These are phyloP conservation scores for Remorina albescens DNA, from an alignment of 2,797 vertebrate species.

Conservation along the genomic window DNA sequence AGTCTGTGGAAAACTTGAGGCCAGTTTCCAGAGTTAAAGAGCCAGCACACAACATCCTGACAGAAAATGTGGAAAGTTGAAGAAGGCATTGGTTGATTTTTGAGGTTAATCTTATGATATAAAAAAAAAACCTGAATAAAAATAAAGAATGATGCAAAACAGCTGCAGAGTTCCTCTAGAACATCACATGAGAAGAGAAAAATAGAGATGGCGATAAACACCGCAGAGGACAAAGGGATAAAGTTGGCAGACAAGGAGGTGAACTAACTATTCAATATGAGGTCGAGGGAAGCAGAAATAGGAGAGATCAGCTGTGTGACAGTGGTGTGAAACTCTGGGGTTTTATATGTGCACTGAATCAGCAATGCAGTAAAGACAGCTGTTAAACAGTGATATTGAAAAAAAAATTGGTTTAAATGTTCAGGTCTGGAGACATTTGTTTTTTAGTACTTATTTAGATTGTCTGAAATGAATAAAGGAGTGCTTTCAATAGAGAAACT, in stretches of 20 bases:
- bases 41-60: constrained; percentile 20
- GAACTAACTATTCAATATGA: constrained; percentile 16
- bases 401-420: constrained; percentile 6
- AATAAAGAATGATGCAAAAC: constrained; percentile 19
- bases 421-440: constrained; percentile 18
- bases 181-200: constrained; percentile 54
- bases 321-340: constrained; percentile 28
- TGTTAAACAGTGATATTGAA: constrained; percentile 40
- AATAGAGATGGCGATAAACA: constrained; percentile 53
- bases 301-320: constrained; percentile 39
- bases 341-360: constrained; percentile 11
- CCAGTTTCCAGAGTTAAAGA: constrained; percentile 32
- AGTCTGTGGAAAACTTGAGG: constrained; percentile 39
- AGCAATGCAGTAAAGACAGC: constrained; percentile 36
- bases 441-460: constrained; percentile 6
- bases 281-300: constrained; percentile 4
- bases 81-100: too few relatives aligned
- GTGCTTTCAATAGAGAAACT: constrained; percentile 16
- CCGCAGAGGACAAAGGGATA: constrained; percentile 12
- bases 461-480: constrained; percentile 16
- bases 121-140: constrained; percentile 4
- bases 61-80: constrained; percentile 29
- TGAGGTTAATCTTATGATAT: too few relatives aligned
- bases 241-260: constrained; percentile 26
- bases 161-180: constrained; percentile 29